Evolutionary conservation across 2,113 vertebrate species (phyloP).

Genomic region (Podarcis raffonei): DNA sequence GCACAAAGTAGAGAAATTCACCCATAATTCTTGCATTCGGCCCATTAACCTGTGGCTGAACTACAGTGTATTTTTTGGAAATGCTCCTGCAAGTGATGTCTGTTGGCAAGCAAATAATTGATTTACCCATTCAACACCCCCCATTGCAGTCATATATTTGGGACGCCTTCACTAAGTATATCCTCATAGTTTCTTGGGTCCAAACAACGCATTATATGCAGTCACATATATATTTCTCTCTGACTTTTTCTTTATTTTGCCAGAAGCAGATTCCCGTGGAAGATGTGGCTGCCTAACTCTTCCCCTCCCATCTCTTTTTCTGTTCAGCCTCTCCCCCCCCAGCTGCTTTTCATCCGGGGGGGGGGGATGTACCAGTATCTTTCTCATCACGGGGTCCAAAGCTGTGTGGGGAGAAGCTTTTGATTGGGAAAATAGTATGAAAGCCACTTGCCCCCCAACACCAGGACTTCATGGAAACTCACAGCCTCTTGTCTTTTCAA

Average conservation of each 20-base stretch:
- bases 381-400: neutral
- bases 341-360: neutral
- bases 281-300: neutral
- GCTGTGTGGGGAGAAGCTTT: neutral
- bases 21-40: slow-evolving; percentile 14
- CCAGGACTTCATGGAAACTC: neutral
- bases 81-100: neutral
- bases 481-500: neutral
- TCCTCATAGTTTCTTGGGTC: neutral
- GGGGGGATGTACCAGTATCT: too few species aligned
- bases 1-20: neutral
- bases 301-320: neutral
- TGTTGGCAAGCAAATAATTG: neutral
- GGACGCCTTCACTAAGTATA: neutral
- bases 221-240: neutral
- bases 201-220: neutral
- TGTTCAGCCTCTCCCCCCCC: neutral
- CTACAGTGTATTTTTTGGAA: slow-evolving; percentile 11
- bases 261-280: neutral
- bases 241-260: neutral
- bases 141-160: neutral
- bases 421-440: neutral
- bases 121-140: neutral
- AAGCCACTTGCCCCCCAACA: neutral
- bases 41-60: slow-evolving; percentile 1